A percentile compares a stretch with the other conserved stretches of the same genome.
phyloP scores from a whole-genome alignment of 2,113 vertebrate genomes.

The Neolamprologus kungweensis region DNA sequence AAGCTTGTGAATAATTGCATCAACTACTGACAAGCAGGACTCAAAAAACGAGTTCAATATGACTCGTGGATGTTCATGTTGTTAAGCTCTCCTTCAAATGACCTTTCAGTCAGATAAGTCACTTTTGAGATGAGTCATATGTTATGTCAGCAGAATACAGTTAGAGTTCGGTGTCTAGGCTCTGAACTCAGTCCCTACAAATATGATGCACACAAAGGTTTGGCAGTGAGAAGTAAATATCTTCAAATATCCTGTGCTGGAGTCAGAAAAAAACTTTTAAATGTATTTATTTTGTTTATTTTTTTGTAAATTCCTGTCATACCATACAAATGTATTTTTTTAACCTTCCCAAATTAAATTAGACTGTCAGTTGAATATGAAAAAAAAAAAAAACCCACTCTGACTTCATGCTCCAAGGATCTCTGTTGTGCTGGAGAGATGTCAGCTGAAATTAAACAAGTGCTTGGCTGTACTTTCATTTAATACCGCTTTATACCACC shows the following conservation, averaged over 20 bases:
- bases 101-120: background rate
- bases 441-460: background rate
- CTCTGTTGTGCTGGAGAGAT: background rate
- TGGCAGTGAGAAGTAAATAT: background rate
- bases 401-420: background rate
- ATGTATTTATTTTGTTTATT: background rate
- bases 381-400: fast-evolving
- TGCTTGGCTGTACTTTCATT: background rate
- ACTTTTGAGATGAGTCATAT: background rate
- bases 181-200: background rate
- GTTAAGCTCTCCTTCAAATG: background rate
- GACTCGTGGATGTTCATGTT: background rate
- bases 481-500: background rate
- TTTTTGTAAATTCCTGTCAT: background rate
- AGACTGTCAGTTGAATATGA: background rate
- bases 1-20: background rate
- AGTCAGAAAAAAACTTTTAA: background rate
- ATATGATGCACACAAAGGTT: background rate
- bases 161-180: background rate
- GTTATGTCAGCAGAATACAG: background rate
- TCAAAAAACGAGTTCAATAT: background rate
- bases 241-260: background rate
- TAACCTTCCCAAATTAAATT: background rate
- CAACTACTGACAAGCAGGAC: background rate
- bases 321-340: background rate